These are phyloP conservation scores for Isichthys henryi DNA, from an alignment of 2,113 vertebrate genomes.

Conservation along the genomic window DNA sequence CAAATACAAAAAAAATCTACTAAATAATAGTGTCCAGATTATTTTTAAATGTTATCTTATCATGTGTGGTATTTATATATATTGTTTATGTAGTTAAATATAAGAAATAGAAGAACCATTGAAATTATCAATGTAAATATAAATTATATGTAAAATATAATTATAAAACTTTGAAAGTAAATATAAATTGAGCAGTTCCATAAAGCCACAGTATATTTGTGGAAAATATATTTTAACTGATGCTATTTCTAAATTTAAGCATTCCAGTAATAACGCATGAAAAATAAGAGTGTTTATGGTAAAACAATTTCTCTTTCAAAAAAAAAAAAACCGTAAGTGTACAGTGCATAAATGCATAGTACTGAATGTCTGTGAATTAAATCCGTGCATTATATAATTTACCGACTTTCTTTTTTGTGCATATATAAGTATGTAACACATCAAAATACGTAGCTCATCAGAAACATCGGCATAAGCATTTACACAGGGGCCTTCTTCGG, in stretches of 20 bases:
- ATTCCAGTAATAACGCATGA: conserved; percentile 47
- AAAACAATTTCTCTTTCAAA: conserved; percentile 26
- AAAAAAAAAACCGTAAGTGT: conserved; percentile 30
- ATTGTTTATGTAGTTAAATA: background rate
- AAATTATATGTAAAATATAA: conserved; percentile 10
- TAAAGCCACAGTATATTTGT: conserved; percentile 36
- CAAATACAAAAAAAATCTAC: background rate
- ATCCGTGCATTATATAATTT: background rate
- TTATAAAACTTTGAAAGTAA: background rate
- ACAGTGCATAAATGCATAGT: conserved; percentile 12
- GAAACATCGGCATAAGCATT: background rate
- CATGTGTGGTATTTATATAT: background rate
- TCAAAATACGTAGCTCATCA: background rate
- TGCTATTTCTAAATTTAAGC: conserved; percentile 44
- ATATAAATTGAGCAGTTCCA: conserved; percentile 13
- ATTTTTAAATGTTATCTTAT: background rate
- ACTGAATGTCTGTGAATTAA: background rate
- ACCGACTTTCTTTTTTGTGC: background rate
- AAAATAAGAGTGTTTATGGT: conserved; percentile 34
- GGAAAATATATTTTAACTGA: conserved; percentile 21
- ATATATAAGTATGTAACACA: background rate
- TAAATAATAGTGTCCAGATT: background rate
- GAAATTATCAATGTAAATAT: background rate
- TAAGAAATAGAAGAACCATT: background rate
- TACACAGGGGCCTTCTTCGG: background rate